Evolutionary conservation across 1,140 invertebrate genomes (phyloP).

Genomic region (Drosophila neocordata): DNA sequence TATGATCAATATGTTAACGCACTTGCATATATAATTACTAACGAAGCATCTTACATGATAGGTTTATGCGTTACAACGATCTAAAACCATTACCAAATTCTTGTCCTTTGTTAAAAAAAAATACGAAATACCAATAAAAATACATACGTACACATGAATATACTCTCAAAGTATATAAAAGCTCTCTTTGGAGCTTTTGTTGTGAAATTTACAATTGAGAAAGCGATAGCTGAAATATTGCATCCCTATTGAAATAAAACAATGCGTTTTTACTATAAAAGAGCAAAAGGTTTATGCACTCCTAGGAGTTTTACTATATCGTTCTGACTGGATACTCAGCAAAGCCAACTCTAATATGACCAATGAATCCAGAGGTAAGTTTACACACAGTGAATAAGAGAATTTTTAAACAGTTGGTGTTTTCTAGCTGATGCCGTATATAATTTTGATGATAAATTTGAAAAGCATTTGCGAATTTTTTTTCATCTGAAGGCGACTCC

Average conservation of each 20-base stretch:
- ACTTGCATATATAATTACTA: too few species aligned
- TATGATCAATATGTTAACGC: slow-evolving; percentile 27
- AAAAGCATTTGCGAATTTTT: slow-evolving; percentile 31
- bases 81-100: slow-evolving; percentile 25
- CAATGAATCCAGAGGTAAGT: not conserved
- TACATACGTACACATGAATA: not conserved
- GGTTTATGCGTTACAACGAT: slow-evolving; percentile 26
- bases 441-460: slow-evolving; percentile 45
- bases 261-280: not conserved
- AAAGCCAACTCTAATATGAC: not conserved
- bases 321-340: not conserved
- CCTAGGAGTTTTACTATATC: not conserved
- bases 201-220: not conserved
- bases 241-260: not conserved
- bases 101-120: not conserved
- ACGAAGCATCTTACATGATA: slow-evolving; percentile 33
- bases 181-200: not conserved
- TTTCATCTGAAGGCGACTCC: slow-evolving; percentile 5
- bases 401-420: not conserved
- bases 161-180: too few species aligned
- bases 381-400: not conserved
- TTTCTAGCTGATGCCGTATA: not conserved
- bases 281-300: not conserved
- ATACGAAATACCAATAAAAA: not conserved
- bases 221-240: not conserved